Evolutionary conservation across 2,888 invertebrate species (phyloP), one percentile per base, ranked within the genome.

Genomic region (Agonum fuliginosum): DNA sequence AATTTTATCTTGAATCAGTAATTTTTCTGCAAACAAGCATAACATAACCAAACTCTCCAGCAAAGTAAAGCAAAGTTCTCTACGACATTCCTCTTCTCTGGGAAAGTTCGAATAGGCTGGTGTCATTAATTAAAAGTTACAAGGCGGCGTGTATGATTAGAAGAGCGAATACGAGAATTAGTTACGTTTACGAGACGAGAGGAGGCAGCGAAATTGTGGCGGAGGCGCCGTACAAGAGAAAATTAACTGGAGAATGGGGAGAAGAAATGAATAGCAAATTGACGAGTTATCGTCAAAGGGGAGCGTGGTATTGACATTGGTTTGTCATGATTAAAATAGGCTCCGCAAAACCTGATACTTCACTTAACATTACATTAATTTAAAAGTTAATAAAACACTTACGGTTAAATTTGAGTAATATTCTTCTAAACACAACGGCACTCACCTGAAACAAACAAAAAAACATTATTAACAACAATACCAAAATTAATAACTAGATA

Each of bases 41-140:
- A n/a, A n/a, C n/a, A n/a, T n/a, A n/a, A n/a, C n/a, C n/a, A n/a
- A n/a, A n/a, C n/a, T n/a, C n/a, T n/a, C n/a, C n/a, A n/a, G n/a
- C n/a, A n/a, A n/a, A n/a, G 54, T 37, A 37, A 37, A n/a, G 24
- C 24, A 24, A 37, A 54, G 24, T 54, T 54, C 10, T 5, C 43
- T 54, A 24, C 54, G 54, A 54, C 24, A 54, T 54, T 54, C 12
- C n/a, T 22, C 12, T 27, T 17, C 17, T 17, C 17, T 17, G 14
- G 54, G 14, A 17, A 17, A 62, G 58, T 62, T 62, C 30, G 14
- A 72, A 54, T 72, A 51, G 72, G 54, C 51, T 34, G 54, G 20
- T 37, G 54, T 37, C 54, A 54, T 72, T 72, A 72, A 72, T 72
- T 72, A 72, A 72, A 72, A 72, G 72, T 72, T 72, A 41, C 67